Evolutionary conservation across 2,113 vertebrate genomes (phyloP), one percentile per base, ranked within the genome.

Genomic region (Engraulis encrasicolus): DNA sequence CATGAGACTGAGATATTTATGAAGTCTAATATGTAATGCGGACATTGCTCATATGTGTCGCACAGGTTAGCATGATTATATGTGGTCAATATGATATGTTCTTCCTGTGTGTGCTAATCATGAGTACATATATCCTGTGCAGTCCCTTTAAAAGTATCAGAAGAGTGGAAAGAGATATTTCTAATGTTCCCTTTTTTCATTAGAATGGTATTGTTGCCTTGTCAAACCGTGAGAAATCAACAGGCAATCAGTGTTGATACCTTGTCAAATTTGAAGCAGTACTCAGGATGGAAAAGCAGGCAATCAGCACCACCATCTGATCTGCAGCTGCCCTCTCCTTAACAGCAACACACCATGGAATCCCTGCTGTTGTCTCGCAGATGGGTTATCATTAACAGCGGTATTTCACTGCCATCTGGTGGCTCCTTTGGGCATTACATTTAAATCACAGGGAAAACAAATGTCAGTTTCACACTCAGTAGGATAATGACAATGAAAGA

Each of bases 361-460:
- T 15, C 31, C 66, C 66, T 34, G 34, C 66, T 14, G 27, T 31
- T 36, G 14, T 14, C 17, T 74, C 58, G 14, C 66, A 74, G 66
- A 27, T 31, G 17, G 27, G 12, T 31, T 18, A 5, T 79, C n/a
- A 74, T 31, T 18, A 5, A 82, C n/a, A 74, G 23, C 38, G n/a
- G 71, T 34, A 81, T 71, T 66, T 50, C 50, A 49, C n/a, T 45
- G 38, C 86, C 86, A 85, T 45, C 86, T 87, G 83, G 86, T 83
- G 86, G 15, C 31, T 14, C n/a, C 1, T 31, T 45, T 38, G n/a
- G 31, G 54, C 37, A 66, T 23, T 74, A 38, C 81, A 71, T 2
- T 15, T 52, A 37, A 31, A 2, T 34, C 27, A 74, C 31, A 34
- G 31, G 31, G 34, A 74, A 74, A 36, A 23, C 27, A 74, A 74